Evolutionary conservation across 1,140 invertebrate genomes (phyloP).

Genomic region (Zaprionus ghesquierei): DNA sequence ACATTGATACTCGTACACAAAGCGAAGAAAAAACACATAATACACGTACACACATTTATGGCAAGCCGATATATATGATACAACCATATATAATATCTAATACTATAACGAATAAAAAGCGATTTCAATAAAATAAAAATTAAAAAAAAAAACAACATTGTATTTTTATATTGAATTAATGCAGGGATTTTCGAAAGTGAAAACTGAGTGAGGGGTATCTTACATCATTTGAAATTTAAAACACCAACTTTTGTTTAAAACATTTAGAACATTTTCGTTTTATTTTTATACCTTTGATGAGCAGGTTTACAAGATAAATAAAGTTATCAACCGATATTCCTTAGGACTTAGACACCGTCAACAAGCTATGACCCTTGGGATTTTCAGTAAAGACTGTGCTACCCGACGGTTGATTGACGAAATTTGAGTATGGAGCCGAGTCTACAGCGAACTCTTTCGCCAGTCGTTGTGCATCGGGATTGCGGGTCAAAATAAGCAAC

Average conservation of each 20-base stretch:
- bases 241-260: slow-evolving; percentile 5
- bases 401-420: slow-evolving; percentile 56
- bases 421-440: slow-evolving; percentile 61
- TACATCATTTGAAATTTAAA: neutral
- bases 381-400: slow-evolving; percentile 61
- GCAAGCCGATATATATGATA: slow-evolving; percentile 76
- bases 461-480: slow-evolving; percentile 23
- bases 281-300: slow-evolving; percentile 13
- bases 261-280: slow-evolving; percentile 50
- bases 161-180: neutral
- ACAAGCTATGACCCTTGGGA: slow-evolving; percentile 48
- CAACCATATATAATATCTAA: slow-evolving; percentile 76
- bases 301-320: slow-evolving; percentile 23
- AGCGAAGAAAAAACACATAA: slow-evolving; percentile 61
- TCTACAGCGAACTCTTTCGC: slow-evolving; percentile 15
- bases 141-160: slow-evolving; percentile 34
- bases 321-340: neutral
- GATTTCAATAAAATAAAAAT: slow-evolving; percentile 79
- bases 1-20: slow-evolving; percentile 36
- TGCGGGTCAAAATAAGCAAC: slow-evolving; percentile 55
- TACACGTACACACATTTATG: slow-evolving; percentile 66
- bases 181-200: too few species aligned
- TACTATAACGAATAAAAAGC: slow-evolving; percentile 80
- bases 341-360: neutral
- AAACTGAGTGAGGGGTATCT: too few species aligned